A percentile compares a stretch with the other conserved stretches of the same genome.
Evolutionary conservation across 2,113 vertebrate genomes (phyloP).

Genomic region (Xenus cinereus): DNA sequence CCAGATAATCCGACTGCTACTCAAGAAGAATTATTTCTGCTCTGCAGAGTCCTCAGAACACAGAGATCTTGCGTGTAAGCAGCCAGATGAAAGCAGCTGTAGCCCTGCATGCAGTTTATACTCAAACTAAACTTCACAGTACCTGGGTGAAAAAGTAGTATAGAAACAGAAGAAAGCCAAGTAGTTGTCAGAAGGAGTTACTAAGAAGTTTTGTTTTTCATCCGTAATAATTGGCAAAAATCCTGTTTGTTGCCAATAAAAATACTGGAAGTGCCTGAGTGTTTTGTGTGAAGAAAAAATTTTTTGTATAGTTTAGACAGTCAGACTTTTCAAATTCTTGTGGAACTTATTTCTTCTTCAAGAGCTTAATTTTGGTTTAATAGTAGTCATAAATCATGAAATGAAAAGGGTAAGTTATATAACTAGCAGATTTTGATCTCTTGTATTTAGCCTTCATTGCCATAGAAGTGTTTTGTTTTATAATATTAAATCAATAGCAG

Average conservation of each 20-base stretch:
- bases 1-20: neutral
- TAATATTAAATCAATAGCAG: neutral
- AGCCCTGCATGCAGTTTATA: neutral
- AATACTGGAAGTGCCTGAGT: constrained; percentile 28
- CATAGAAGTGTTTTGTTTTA: neutral
- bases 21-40: neutral
- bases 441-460: neutral
- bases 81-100: neutral
- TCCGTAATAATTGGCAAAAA: constrained; percentile 1
- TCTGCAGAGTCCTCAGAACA: neutral
- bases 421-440: constrained; percentile 49
- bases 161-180: constrained; percentile 25
- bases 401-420: constrained; percentile 27
- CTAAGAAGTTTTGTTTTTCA: constrained; percentile 32
- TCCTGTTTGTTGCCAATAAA: constrained; percentile 17
- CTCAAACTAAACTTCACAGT: neutral
- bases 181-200: constrained; percentile 43
- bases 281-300: neutral
- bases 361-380: constrained; percentile 54
- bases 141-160: neutral
- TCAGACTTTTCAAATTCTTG: constrained; percentile 28
- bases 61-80: neutral
- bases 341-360: constrained; percentile 42
- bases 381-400: constrained; percentile 64
- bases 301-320: neutral